These are phyloP conservation scores for Pseudocheirus occidentalis DNA, from an alignment of 2,797 vertebrate genomes.

Conservation along the genomic window DNA sequence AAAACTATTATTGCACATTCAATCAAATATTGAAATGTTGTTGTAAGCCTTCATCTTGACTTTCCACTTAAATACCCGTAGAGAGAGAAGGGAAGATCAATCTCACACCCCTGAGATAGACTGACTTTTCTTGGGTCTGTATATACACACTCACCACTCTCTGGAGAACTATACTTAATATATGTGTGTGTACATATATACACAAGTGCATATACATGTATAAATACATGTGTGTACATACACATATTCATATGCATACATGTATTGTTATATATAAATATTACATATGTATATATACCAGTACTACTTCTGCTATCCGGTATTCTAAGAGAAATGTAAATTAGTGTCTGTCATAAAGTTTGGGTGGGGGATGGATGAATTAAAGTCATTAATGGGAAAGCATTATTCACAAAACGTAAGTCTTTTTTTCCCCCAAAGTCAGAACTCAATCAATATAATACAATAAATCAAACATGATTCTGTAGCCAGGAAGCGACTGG, in stretches of 20 bases:
- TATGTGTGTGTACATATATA: too few species aligned
- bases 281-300: background rate
- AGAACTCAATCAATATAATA: conserved; percentile 74
- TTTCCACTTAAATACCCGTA: conserved; percentile 56
- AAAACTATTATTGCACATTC: conserved; percentile 44
- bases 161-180: conserved; percentile 6
- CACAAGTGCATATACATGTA: too few species aligned
- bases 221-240: too few species aligned
- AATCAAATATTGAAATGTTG: conserved; percentile 63
- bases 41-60: conserved; percentile 60
- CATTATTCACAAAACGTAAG: conserved; percentile 73
- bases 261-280: too few species aligned
- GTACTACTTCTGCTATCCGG: conserved; percentile 70
- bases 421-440: conserved; percentile 60
- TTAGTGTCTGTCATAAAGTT: conserved; percentile 78
- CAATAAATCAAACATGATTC: conserved; percentile 75
- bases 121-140: background rate
- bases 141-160: background rate
- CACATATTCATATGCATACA: too few species aligned
- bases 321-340: conserved; percentile 77
- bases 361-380: conserved; percentile 60
- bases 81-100: background rate
- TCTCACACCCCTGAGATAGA: background rate
- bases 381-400: conserved; percentile 79
- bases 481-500: conserved; percentile 50